Evolutionary conservation across 1,140 invertebrate genomes (phyloP).

Genomic region (Platyscapa corneri): DNA sequence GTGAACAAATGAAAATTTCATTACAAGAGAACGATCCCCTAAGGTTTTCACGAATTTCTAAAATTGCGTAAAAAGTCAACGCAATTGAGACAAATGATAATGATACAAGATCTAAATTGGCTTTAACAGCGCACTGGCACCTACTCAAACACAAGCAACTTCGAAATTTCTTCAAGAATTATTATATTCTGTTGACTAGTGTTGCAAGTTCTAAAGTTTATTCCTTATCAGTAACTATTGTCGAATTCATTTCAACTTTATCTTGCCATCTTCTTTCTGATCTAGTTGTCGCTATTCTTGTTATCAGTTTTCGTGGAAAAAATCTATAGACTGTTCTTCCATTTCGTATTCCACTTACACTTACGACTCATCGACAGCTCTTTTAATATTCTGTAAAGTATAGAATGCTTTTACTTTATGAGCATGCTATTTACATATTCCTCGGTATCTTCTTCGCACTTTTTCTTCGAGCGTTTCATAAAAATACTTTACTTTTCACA

Average conservation of each 20-base stretch:
- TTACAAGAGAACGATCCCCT: neutral
- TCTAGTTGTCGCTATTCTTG: neutral
- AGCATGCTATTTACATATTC: too few species aligned
- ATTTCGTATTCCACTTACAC: neutral
- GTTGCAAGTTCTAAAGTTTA: neutral
- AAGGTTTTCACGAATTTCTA: neutral
- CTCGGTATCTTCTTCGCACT: too few species aligned
- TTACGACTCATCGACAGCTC: neutral
- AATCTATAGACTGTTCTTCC: neutral
- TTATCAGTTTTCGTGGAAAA: neutral
- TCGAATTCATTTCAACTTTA: neutral
- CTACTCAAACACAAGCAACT: neutral
- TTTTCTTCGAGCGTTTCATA: too few species aligned
- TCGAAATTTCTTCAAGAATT: neutral
- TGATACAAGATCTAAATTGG: neutral
- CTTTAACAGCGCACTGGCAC: neutral
- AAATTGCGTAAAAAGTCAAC: neutral
- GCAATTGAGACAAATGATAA: neutral
- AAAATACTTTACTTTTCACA: too few species aligned
- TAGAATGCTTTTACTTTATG: neutral
- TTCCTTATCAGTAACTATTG: neutral
- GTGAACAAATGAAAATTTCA: neutral
- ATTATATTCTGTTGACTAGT: neutral
- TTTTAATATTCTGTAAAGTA: neutral
- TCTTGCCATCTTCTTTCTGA: neutral